Base-by-base conservation (phyloP, 2,113 vertebrate species). In the Aphyosemion australe region DNA sequence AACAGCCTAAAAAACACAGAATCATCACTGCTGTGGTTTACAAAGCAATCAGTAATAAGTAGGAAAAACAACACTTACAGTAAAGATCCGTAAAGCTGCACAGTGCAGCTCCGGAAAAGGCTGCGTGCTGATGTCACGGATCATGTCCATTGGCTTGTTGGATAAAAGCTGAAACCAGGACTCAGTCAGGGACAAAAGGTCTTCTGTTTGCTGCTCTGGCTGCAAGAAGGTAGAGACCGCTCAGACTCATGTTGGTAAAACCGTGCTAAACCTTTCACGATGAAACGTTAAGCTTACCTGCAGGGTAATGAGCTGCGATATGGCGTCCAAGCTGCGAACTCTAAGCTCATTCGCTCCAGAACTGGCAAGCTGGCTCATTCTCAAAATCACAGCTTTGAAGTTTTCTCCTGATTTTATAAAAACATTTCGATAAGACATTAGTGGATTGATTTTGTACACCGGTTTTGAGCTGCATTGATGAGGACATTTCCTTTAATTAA, bases 101-200 rank as follows among this genome's bases (percentile, higher is more conserved):
- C 95, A 97, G 75, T 96, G 95, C 4, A 99, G 92, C 58, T 99
- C 97, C 15, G 96, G 95, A 78, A 99, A 98, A 0, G 97, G 97
- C 70, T 98, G 97, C 21, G 90, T 94, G 65, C 95, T 96, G 85
- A 99, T 96, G 84, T 90, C 92, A 37, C 92, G 85, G 66, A 99
- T 93, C 85, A 96, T 93, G 8, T 95, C 95, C 91, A 99, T 65
- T 0, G 97, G 93, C 37, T 96, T 90, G 26, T 88, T 91, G 5
- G 95, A 94, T 56, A 99, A 65, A 65, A 92, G 89, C 0, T 74
- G 68, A 87, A 98, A 97, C 97, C 97, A 99, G 0, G 93, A 95
- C 71, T 98, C 95, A 0, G 94, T 93, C 93, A 98, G 91, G 21
- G 94, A 92, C 55, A 98, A 55, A 5, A 98, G 94, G 75, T 99